Percentiles rank a stretch among this genome's conserved stretches.
Evolutionary conservation across 2,113 vertebrate species (phyloP).

Genomic region (Pelvicachromis taeniatus): DNA sequence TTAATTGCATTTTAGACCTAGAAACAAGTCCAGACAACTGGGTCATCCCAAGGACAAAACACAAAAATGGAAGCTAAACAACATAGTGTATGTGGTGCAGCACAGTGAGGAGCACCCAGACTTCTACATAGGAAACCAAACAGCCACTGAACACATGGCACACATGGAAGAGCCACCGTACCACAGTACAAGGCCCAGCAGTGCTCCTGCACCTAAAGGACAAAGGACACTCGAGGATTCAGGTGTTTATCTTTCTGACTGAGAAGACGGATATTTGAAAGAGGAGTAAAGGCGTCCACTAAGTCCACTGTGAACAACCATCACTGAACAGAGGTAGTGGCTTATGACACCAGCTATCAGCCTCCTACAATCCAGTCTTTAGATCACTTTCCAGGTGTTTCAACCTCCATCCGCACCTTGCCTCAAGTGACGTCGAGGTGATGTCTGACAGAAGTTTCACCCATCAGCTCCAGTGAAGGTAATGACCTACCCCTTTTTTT

Average conservation of each 20-base stretch:
- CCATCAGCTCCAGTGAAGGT: not conserved
- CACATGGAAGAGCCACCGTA: not conserved
- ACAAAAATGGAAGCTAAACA: not conserved
- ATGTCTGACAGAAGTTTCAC: not conserved
- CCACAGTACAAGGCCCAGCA: not conserved
- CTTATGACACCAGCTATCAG: not conserved
- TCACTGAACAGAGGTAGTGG: no score
- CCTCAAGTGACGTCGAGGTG: not conserved
- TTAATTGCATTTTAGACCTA: not conserved
- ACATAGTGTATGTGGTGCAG: not conserved
- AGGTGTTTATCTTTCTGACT: not conserved
- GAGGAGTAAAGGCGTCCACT: not conserved
- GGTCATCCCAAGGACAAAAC: not conserved
- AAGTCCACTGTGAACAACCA: not conserved
- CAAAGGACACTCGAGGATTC: not conserved
- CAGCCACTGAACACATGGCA: not conserved
- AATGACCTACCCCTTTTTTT: not conserved
- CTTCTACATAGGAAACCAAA: not conserved
- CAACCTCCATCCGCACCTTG: not conserved
- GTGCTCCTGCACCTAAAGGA: not conserved
- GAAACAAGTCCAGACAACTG: not conserved
- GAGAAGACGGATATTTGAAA: not conserved
- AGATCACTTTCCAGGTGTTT: not conserved
- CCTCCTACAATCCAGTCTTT: not conserved
- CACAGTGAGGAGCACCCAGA: not conserved